Evolutionary conservation across 1,140 invertebrate genomes (phyloP).

Genomic region (Dysdera silvatica): DNA sequence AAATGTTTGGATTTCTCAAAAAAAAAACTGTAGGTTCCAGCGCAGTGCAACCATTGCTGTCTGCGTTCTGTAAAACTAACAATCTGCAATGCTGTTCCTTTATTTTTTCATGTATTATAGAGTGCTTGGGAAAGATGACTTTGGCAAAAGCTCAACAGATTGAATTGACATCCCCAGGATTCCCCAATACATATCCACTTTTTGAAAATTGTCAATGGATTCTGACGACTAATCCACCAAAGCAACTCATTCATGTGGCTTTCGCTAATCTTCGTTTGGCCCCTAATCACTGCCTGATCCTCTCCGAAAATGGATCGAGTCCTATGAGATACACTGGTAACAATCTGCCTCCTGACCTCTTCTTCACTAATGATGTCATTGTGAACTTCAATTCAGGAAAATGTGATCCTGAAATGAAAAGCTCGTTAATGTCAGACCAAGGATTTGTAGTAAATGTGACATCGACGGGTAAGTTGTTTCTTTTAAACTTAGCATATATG

Average conservation of each 20-base stretch:
- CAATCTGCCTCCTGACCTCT: conserved; percentile 13
- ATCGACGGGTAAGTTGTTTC: conserved; percentile 5
- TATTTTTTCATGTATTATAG: too few species aligned
- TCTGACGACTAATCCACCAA: neutral
- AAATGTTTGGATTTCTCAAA: too few species aligned
- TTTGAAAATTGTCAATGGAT: conserved; percentile 13
- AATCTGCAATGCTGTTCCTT: too few species aligned
- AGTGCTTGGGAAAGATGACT: too few species aligned
- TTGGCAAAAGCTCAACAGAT: too few species aligned
- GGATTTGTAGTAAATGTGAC: conserved; percentile 18
- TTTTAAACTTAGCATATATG: neutral
- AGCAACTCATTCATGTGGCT: neutral
- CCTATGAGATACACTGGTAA: too few species aligned
- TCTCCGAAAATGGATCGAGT: neutral
- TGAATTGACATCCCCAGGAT: conserved; percentile 6
- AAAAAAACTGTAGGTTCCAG: too few species aligned
- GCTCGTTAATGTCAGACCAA: neutral
- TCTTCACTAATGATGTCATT: neutral
- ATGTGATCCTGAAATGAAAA: neutral
- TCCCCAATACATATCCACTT: conserved; percentile 20
- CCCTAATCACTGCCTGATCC: conserved; percentile 10
- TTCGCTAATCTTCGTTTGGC: conserved; percentile 1
- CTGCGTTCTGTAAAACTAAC: too few species aligned
- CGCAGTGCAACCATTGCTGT: too few species aligned
- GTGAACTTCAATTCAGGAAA: conserved; percentile 11